These are phyloP conservation scores for Tenthredo distinguenda DNA, from an alignment of 2,888 invertebrate genomes.

Conservation along the genomic window DNA sequence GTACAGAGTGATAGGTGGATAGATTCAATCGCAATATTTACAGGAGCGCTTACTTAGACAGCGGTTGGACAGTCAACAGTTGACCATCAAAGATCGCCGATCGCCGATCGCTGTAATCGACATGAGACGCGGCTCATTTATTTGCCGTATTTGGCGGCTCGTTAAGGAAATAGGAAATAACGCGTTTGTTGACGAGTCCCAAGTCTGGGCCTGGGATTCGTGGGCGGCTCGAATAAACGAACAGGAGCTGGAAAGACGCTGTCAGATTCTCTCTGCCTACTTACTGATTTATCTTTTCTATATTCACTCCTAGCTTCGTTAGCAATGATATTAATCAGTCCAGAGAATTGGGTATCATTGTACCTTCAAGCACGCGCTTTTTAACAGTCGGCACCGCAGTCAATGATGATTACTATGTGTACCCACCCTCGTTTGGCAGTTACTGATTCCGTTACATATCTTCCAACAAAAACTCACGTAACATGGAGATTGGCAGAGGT, in stretches of 20 bases:
- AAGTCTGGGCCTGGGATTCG: slow-evolving; percentile 46
- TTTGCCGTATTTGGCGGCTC: slow-evolving; percentile 54
- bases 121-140: slow-evolving; percentile 54
- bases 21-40: slow-evolving; percentile 50
- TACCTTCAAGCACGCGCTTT: slow-evolving; percentile 14
- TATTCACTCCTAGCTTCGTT: slow-evolving; percentile 46
- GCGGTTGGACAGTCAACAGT: slow-evolving; percentile 43
- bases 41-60: slow-evolving; percentile 41
- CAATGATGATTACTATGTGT: neutral
- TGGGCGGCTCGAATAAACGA: slow-evolving; percentile 51
- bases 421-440: neutral
- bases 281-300: slow-evolving; percentile 46
- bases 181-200: slow-evolving; percentile 47
- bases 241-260: slow-evolving; percentile 46
- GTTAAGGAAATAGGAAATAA: slow-evolving; percentile 53
- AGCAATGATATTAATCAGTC: slow-evolving; percentile 47
- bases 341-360: slow-evolving; percentile 14
- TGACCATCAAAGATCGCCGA: slow-evolving; percentile 51
- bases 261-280: slow-evolving; percentile 49
- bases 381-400: neutral
- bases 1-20: slow-evolving; percentile 42
- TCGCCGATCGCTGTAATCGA: slow-evolving; percentile 50
- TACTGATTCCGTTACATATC: neutral
- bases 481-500: neutral
- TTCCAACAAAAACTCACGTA: neutral